Percentiles rank a stretch among this genome's conserved stretches.
Evolutionary conservation across 30 jellyfish, hydroid and myxozoan genomes (phyloP).

Genomic region (Aurelia sp.): DNA sequence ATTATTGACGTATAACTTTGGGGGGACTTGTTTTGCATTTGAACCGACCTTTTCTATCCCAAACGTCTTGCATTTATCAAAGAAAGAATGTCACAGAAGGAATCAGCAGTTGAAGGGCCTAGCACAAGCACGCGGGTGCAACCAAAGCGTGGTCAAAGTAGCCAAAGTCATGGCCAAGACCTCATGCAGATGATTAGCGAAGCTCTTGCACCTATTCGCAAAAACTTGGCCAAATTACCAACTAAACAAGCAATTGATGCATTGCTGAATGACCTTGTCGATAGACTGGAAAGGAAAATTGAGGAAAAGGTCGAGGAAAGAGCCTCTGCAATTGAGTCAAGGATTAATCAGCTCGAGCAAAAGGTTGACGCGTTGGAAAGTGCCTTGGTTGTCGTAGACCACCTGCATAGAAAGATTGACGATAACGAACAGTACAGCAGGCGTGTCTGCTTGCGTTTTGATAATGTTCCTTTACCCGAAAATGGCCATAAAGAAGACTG

Average conservation of each 20-base stretch:
- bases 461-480: too few species aligned
- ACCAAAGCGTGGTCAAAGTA: constrained; percentile 24
- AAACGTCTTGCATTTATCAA: too few species aligned
- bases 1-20: too few species aligned
- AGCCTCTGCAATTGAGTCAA: neutral
- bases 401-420: too few species aligned
- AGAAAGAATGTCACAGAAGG: constrained; percentile 23
- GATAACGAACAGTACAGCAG: too few species aligned
- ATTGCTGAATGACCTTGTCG: neutral
- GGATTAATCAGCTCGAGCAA: neutral
- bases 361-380: too few species aligned
- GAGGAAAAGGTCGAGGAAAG: constrained; percentile 6
- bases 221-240: constrained; percentile 6
- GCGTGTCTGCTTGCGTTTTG: too few species aligned
- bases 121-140: neutral
- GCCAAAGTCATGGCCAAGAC: constrained; percentile 13
- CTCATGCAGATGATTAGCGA: neutral
- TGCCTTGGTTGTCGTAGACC: too few species aligned
- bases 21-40: too few species aligned
- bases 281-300: neutral
- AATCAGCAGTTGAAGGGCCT: constrained; percentile 26
- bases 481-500: too few species aligned
- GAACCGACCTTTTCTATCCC: too few species aligned
- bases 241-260: neutral
- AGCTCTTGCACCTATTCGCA: constrained; percentile 12